phyloP scores from a whole-genome alignment of 2,113 vertebrate species.

The Gopherus flavomarginatus region DNA sequence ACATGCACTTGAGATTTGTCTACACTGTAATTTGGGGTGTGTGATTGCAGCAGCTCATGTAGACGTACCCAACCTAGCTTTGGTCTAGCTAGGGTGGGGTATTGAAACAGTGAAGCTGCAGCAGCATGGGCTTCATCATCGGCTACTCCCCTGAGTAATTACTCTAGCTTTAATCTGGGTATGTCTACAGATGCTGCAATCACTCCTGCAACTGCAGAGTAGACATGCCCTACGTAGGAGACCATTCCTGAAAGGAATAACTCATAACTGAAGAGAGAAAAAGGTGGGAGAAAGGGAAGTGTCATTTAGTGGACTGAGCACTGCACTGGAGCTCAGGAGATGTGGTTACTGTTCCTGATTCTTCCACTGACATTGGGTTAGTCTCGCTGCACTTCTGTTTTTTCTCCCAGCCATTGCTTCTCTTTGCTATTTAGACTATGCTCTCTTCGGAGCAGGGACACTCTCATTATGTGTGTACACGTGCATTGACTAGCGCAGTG shows the following conservation, averaged over 20 bases:
- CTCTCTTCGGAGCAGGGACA: background rate
- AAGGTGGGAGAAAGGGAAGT: too few relatives aligned
- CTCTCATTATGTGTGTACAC: background rate
- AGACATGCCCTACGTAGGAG: background rate
- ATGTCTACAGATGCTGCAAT: background rate
- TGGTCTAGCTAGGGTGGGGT: background rate
- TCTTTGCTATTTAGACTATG: rapidly evolving
- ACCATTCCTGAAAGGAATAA: rapidly evolving
- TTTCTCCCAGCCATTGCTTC: background rate
- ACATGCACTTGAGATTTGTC: background rate
- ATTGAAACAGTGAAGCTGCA: background rate
- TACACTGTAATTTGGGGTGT: background rate
- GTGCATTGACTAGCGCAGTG: rapidly evolving
- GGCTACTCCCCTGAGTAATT: background rate
- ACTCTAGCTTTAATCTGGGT: too few relatives aligned
- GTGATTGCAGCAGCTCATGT: background rate
- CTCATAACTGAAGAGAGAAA: rapidly evolving
- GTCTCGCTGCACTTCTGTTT: rapidly evolving
- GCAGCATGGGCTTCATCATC: background rate
- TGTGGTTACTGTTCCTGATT: background rate
- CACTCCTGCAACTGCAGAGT: background rate
- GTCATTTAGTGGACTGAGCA: background rate
- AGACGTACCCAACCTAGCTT: background rate
- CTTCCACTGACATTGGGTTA: background rate
- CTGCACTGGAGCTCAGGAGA: rapidly evolving